phyloP scores from a whole-genome alignment of 1,140 invertebrate species.

The Drosophila sulfurigaster region DNA sequence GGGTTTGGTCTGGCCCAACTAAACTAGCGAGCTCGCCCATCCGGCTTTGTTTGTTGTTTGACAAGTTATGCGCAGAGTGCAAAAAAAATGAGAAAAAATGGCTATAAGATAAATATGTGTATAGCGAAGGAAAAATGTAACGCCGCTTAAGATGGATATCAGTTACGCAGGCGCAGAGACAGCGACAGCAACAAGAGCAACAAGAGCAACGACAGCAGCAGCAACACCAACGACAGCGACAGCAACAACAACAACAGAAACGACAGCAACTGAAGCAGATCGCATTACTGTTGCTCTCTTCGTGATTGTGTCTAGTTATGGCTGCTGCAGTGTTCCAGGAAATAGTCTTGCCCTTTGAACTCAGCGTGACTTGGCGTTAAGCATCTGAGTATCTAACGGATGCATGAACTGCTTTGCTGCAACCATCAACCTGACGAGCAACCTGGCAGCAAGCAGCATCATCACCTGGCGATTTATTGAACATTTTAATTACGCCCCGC shows the following conservation, averaged over 20 bases:
- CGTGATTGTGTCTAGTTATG: conserved; percentile 19
- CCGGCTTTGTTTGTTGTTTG: conserved; percentile 73
- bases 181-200: conserved; percentile 14
- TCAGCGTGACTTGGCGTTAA: conserved; percentile 7
- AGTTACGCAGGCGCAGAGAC: conserved; percentile 70
- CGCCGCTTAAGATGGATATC: conserved; percentile 76
- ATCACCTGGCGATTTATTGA: conserved; percentile 64
- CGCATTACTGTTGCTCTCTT: conserved; percentile 7
- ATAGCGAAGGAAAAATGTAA: conserved; percentile 55
- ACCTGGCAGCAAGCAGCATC: neutral
- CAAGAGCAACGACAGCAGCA: neutral
- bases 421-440: neutral
- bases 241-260: neutral
- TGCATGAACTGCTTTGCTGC: conserved; percentile 1
- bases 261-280: conserved; percentile 10
- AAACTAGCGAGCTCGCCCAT: conserved; percentile 30
- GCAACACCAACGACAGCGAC: conserved; percentile 2
- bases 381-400: conserved; percentile 19
- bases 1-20: conserved; percentile 11
- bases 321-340: neutral
- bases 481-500: conserved; percentile 78
- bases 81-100: neutral
- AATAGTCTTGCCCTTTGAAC: conserved; percentile 25
- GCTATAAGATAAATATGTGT: conserved; percentile 33
- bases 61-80: conserved; percentile 67